phyloP scores from a whole-genome alignment of 1,140 invertebrate species.

The Diplogasteroides magnus region DNA sequence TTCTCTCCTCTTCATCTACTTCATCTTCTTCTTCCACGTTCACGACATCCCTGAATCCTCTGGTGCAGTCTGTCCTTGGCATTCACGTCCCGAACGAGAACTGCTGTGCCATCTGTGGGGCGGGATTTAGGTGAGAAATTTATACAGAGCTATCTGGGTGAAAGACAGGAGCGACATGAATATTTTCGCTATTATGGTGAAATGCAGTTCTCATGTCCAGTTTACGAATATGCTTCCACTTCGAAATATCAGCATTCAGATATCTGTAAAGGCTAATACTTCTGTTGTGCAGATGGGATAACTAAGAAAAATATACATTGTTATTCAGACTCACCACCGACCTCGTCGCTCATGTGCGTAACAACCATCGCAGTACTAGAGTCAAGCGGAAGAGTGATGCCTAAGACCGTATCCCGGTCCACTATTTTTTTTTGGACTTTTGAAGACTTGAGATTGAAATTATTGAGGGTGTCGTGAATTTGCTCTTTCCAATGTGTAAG shows the following conservation, averaged over 20 bases:
- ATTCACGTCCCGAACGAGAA: background rate
- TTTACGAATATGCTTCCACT: background rate
- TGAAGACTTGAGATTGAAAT: background rate
- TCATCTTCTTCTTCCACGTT: slow-evolving; percentile 7
- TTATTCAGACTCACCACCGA: background rate
- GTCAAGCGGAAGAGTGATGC: background rate
- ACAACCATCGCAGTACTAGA: background rate
- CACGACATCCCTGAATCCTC: background rate
- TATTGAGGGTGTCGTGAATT: too few species aligned
- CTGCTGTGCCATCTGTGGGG: background rate
- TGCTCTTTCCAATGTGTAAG: too few species aligned
- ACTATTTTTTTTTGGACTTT: background rate
- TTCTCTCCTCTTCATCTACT: slow-evolving; percentile 5
- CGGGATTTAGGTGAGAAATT: background rate
- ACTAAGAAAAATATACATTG: background rate
- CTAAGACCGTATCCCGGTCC: background rate
- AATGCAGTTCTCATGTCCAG: too few species aligned
- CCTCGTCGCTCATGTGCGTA: background rate
- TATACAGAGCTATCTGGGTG: too few species aligned
- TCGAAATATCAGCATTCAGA: too few species aligned
- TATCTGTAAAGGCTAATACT: too few species aligned
- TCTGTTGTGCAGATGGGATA: too few species aligned
- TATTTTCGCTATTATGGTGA: too few species aligned
- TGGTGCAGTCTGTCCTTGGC: background rate
- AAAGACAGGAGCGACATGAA: too few species aligned